Base-by-base conservation (phyloP, 2,888 invertebrate species). In the Drosophila histrio region DNA sequence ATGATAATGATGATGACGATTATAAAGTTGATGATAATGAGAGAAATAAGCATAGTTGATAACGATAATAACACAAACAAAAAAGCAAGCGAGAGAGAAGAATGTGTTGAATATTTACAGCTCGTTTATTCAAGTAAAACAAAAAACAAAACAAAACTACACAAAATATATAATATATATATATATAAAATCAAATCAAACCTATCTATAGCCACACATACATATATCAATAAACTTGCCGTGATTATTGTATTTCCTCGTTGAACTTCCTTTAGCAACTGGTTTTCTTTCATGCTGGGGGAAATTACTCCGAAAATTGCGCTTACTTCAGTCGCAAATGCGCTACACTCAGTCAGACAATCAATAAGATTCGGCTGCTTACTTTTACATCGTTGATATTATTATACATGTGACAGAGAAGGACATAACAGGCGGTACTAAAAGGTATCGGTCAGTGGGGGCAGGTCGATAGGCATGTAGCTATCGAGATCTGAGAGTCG, bases 71-170 rank as follows among this genome's bases (percentile, higher is more conserved):
- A 63, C 63, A 66, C 58, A 65, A 62, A 69, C 57, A 64, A 80
- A 61, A 68, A 75, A 69, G 64, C 54, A 69, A 38, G 26, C 38
- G 38, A 28, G 21, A 30, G 19, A 52, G 64, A 72, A 58, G 70
- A 87, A 72, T 89, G 85, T 79, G 85, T 87, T 88, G 87, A 85
- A 81, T 83, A 89, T 88, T 89, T 88, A 88, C 87, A 88, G 76
- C 85, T 85, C 85, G 77, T 88, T 89, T 87, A 83, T 87, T 89
- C 87, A 87, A 72, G 72, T 46, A 68, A 73, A 58, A 62, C 38
- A 60, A 58, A 53, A 43, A 30, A 47, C 17, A 47, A 60, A 49
- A 8, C 39, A 24, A 47, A 43, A 44, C 26, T 24, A 57, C 28
- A 68, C 62, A 72, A 78, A 66, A 62, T 70, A 79, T 82, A 65